These are phyloP conservation scores for Acrocyrtus sp. DNA, from an alignment of 2,888 invertebrate species.

Conservation along the genomic window DNA sequence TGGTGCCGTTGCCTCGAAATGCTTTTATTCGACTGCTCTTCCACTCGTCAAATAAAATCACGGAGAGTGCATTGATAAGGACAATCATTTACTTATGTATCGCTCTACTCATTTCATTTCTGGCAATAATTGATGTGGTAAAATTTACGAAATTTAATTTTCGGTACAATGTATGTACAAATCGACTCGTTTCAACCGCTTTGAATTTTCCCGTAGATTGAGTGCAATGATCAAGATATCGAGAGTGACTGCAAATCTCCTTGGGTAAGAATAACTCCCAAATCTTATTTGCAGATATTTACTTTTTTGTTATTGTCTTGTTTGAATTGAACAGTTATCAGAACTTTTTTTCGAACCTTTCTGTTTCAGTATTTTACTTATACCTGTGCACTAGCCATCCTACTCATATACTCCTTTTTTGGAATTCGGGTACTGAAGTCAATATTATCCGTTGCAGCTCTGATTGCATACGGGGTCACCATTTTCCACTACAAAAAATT, in stretches of 20 bases:
- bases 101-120: conserved; percentile 73
- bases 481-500: conserved; percentile 73
- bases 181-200: too few relatives aligned
- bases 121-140: conserved; percentile 76
- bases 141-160: too few relatives aligned
- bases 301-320: too few relatives aligned
- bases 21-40: conserved; percentile 70
- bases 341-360: too few relatives aligned
- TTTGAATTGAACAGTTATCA: too few relatives aligned
- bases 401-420: conserved; percentile 83
- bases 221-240: conserved; percentile 16
- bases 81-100: conserved; percentile 76
- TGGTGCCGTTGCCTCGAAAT: conserved; percentile 60
- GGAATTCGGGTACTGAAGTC: conserved; percentile 83
- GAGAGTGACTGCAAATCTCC: conserved; percentile 59
- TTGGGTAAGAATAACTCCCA: conserved; percentile 61
- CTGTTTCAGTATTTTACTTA: conserved; percentile 80
- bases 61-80: conserved; percentile 73
- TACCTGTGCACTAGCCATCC: conserved; percentile 71
- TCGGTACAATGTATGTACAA: not conserved
- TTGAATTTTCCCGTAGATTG: conserved; percentile 18
- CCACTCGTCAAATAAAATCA: conserved; percentile 72
- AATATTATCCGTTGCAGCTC: conserved; percentile 72
- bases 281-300: too few relatives aligned
- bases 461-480: conserved; percentile 75